phyloP scores from a whole-genome alignment of 2,888 invertebrate species.

The Lepas anatifera region DNA sequence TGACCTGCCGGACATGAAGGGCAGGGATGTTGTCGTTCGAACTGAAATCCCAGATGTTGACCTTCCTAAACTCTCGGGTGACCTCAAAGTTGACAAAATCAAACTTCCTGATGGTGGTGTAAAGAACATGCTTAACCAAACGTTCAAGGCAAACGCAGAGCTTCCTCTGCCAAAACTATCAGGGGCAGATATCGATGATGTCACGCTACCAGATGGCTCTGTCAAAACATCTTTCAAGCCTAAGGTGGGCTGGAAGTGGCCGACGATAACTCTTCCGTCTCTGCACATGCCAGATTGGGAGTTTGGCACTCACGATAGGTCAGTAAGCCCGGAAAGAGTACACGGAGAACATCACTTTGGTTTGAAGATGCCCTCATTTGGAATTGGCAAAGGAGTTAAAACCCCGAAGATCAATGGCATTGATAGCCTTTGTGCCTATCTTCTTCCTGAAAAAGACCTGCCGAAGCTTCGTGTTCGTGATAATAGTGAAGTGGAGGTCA shows the following conservation, averaged over 20 bases:
- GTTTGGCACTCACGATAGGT: neutral
- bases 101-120: neutral
- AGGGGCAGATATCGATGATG: slow-evolving; percentile 16
- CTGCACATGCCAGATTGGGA: neutral
- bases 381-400: neutral
- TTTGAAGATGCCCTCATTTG: slow-evolving; percentile 7
- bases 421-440: neutral
- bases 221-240: neutral
- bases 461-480: neutral
- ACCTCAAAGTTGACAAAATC: neutral
- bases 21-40: neutral
- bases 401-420: slow-evolving; percentile 2
- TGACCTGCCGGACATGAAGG: neutral
- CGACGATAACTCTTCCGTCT: neutral
- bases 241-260: neutral
- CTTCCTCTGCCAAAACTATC: slow-evolving; percentile 16
- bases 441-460: neutral
- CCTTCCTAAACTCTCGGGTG: neutral
- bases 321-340: neutral
- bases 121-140: neutral
- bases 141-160: slow-evolving; percentile 13
- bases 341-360: neutral
- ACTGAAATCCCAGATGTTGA: neutral
- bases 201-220: slow-evolving; percentile 9
- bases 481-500: neutral